Conservation (phyloP, 2,797 vertebrate species). For the Epinephelus awoara region DNA sequence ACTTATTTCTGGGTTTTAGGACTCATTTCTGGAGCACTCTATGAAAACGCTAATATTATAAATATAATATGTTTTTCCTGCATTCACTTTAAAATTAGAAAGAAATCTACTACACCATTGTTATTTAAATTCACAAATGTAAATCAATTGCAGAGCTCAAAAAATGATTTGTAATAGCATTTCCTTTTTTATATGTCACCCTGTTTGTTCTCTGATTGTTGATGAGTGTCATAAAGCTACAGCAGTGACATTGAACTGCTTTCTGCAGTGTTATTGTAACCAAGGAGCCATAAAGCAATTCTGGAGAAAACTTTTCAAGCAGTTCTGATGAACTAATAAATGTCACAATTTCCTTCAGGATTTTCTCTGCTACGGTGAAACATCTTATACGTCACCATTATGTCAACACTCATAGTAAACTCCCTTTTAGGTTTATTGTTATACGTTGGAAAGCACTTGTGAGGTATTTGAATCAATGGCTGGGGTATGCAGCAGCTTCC, state of each 20-base stretch:
- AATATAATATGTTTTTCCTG: background rate
- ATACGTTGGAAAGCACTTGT: background rate
- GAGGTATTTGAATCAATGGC: background rate
- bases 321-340: background rate
- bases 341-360: background rate
- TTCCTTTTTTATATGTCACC: background rate
- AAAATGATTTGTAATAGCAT: background rate
- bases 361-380: background rate
- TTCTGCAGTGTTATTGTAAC: background rate
- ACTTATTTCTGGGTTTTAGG: no score
- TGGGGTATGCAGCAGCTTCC: background rate
- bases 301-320: background rate
- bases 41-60: no score
- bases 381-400: background rate
- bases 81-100: background rate
- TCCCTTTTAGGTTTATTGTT: background rate
- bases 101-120: background rate
- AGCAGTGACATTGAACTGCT: background rate
- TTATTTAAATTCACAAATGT: no score
- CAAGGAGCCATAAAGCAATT: slow-evolving; percentile 15
- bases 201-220: background rate
- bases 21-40: no score
- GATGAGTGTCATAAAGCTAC: background rate
- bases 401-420: background rate
- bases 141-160: no score